phyloP scores from a whole-genome alignment of 2,113 vertebrate species.

The Scartelaos histophorus region DNA sequence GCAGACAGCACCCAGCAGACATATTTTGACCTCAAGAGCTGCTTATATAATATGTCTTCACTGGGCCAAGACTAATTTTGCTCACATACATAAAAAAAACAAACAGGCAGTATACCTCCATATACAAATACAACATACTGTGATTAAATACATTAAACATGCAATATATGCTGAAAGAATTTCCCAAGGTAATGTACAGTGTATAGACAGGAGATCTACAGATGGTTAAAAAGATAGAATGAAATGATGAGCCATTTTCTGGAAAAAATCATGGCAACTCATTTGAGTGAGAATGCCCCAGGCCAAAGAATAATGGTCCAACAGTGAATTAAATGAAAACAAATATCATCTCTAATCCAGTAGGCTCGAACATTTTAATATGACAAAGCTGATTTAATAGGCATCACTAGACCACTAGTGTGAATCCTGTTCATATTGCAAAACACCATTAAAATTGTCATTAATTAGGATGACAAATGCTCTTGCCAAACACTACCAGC shows the following conservation, averaged over 20 bases:
- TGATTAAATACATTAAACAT: background rate
- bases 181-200: background rate
- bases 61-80: too few relatives aligned
- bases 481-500: too few relatives aligned
- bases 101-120: too few relatives aligned
- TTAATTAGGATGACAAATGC: too few relatives aligned
- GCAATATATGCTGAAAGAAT: background rate
- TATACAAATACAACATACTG: too few relatives aligned
- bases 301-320: slow-evolving; percentile 1
- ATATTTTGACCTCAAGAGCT: too few relatives aligned
- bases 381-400: background rate
- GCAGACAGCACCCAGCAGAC: too few relatives aligned
- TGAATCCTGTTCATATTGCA: background rate
- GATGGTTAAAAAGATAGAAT: background rate
- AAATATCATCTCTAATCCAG: slow-evolving; percentile 1
- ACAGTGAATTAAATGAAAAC: background rate
- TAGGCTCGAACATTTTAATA: background rate
- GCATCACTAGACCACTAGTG: background rate
- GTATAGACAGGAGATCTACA: too few relatives aligned
- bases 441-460: background rate
- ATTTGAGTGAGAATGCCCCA: background rate
- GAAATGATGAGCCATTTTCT: background rate
- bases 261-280: background rate
- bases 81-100: too few relatives aligned
- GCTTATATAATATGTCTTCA: too few relatives aligned